phyloP scores from a whole-genome alignment of 2,113 vertebrate genomes.

The Scolopax mira region DNA sequence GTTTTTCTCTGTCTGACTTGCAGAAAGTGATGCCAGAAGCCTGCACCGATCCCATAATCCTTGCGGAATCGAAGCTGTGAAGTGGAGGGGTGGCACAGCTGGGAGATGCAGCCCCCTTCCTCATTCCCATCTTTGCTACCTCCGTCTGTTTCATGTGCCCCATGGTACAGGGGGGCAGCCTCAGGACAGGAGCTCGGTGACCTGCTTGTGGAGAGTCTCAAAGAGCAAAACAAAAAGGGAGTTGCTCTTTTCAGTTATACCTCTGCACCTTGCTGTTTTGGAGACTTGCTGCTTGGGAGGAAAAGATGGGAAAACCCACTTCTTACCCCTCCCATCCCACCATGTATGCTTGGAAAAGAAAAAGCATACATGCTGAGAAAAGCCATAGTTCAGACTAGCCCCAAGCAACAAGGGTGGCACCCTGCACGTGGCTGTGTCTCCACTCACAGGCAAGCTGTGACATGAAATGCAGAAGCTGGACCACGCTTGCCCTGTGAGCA shows the following conservation, averaged over 20 bases:
- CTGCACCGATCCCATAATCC: background rate
- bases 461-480: background rate
- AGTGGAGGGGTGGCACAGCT: background rate
- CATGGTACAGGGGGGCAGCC: background rate
- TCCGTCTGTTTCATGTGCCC: background rate
- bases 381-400: background rate
- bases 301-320: background rate
- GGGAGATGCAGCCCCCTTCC: background rate
- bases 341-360: background rate
- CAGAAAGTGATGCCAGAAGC: constrained; percentile 39
- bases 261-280: background rate
- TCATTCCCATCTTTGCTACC: background rate
- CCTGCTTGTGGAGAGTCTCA: background rate
- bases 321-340: background rate
- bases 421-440: background rate
- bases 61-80: constrained; percentile 48
- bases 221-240: background rate
- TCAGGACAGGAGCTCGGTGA: background rate
- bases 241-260: background rate
- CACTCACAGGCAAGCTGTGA: background rate
- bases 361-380: background rate
- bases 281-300: background rate
- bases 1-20: constrained; percentile 41
- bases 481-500: background rate
- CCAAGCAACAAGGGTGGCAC: background rate